Evolutionary conservation across 1,140 invertebrate species (phyloP).

Genomic region (Drosophila auraria): DNA sequence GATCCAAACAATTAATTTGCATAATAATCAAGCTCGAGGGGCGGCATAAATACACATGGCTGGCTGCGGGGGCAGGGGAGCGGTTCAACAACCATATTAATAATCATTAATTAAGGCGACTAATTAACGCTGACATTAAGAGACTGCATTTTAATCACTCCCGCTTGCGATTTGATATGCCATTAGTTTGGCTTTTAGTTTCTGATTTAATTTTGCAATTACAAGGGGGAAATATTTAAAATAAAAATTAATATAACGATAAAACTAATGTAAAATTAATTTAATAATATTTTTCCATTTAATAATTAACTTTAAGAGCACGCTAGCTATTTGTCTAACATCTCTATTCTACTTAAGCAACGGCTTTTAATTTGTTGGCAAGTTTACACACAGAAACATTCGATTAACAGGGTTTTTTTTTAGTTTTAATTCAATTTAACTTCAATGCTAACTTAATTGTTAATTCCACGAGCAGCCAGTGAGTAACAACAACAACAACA

Average conservation of each 20-base stretch:
- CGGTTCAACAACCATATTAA: conserved; percentile 77
- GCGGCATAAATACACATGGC: background rate
- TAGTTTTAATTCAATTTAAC: conserved; percentile 79
- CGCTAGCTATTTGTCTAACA: conserved; percentile 44
- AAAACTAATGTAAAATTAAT: background rate
- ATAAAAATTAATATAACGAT: background rate
- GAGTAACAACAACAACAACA: conserved; percentile 23
- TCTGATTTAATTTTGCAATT: background rate
- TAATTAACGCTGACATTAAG: conserved; percentile 83
- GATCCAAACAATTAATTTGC: conserved; percentile 76
- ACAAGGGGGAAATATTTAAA: background rate
- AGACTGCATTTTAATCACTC: conserved; percentile 77
- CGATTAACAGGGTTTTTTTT: conserved; percentile 63
- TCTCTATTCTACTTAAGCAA: conserved; percentile 49
- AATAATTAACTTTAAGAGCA: conserved; percentile 11
- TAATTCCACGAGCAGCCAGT: conserved; percentile 62
- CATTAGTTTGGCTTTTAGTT: conserved; percentile 25
- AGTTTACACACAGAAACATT: conserved; percentile 50
- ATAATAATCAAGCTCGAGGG: conserved; percentile 69
- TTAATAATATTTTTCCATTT: background rate
- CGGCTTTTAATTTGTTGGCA: conserved; percentile 64
- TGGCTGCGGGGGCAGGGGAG: background rate
- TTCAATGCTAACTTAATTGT: conserved; percentile 64
- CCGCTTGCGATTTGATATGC: conserved; percentile 18
- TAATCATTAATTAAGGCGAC: conserved; percentile 82